phyloP scores from a whole-genome alignment of 2,888 invertebrate genomes.

The Nephrocerus scutellatus region DNA sequence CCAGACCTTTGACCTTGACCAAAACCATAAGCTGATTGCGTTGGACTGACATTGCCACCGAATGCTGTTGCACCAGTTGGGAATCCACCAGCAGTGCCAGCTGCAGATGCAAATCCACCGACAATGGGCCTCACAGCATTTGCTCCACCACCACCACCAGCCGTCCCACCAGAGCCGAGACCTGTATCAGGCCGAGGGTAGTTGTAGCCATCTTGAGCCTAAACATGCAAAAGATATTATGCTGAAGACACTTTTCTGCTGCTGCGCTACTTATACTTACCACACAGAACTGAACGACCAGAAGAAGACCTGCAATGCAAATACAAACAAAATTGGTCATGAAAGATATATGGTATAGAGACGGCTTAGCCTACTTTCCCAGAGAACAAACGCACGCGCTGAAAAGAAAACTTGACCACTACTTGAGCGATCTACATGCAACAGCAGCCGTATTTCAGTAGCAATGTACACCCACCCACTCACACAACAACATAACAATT shows the following conservation, averaged over 20 bases:
- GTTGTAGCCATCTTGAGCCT: conserved; percentile 68
- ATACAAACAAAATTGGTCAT: conserved; percentile 11
- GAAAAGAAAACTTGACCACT: conserved; percentile 10
- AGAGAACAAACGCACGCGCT: conserved; percentile 11
- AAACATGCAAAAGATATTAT: conserved; percentile 8
- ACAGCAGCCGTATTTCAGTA: too few species aligned
- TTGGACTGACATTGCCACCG: conserved; percentile 28
- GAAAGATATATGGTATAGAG: conserved; percentile 3
- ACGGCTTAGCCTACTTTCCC: conserved; percentile 13
- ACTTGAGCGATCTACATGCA: too few species aligned
- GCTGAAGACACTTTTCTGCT: not conserved
- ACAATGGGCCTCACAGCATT: conserved; percentile 28
- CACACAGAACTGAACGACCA: conserved; percentile 28
- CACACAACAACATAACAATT: not conserved
- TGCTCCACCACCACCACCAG: conserved; percentile 30
- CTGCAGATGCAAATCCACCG: conserved; percentile 29
- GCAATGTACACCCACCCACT: not conserved
- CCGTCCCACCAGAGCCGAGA: conserved; percentile 40
- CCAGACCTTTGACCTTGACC: conserved; percentile 10
- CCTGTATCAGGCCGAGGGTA: conserved; percentile 65
- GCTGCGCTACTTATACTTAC: conserved; percentile 31
- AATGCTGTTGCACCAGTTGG: conserved; percentile 29
- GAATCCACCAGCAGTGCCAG: conserved; percentile 25
- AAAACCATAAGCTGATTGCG: conserved; percentile 20
- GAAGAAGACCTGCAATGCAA: conserved; percentile 29